A percentile compares a stretch with the other conserved stretches of the same genome.
Evolutionary conservation across 2,113 vertebrate species (phyloP).

Genomic region (Silurus glanis): DNA sequence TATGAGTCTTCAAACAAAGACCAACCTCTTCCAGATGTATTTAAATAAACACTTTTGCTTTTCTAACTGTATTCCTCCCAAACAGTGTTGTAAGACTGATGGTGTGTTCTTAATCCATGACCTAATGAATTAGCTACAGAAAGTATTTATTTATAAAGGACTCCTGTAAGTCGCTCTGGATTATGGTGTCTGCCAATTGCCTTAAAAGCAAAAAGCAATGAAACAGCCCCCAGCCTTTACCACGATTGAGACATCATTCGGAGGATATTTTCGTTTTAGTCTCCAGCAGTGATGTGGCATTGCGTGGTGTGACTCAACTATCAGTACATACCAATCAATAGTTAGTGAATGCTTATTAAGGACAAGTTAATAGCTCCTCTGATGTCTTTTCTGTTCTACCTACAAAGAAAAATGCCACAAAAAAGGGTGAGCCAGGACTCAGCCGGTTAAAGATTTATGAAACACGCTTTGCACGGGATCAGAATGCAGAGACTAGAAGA

Average conservation of each 20-base stretch:
- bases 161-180: too few species aligned
- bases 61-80: too few species aligned
- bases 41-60: too few species aligned
- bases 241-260: not conserved
- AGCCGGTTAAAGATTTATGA: not conserved
- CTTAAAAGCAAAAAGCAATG: not conserved
- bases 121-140: too few species aligned
- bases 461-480: not conserved
- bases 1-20: too few species aligned
- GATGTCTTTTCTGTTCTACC: conserved; percentile 20
- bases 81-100: too few species aligned
- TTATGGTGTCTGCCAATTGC: too few species aligned
- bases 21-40: too few species aligned
- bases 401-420: conserved; percentile 36
- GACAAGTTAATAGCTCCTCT: conserved; percentile 37
- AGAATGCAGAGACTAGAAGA: not conserved
- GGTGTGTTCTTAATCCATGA: too few species aligned
- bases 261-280: not conserved
- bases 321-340: conserved; percentile 25
- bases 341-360: conserved; percentile 22
- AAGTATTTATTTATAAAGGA: too few species aligned
- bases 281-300: not conserved
- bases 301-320: not conserved
- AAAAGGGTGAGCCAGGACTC: conserved; percentile 16
- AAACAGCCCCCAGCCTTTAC: not conserved